A percentile compares a stretch with the other conserved stretches of the same genome.
Conservation (phyloP, 2,888 invertebrate genomes). For the Pachydiplax longipennis region DNA sequence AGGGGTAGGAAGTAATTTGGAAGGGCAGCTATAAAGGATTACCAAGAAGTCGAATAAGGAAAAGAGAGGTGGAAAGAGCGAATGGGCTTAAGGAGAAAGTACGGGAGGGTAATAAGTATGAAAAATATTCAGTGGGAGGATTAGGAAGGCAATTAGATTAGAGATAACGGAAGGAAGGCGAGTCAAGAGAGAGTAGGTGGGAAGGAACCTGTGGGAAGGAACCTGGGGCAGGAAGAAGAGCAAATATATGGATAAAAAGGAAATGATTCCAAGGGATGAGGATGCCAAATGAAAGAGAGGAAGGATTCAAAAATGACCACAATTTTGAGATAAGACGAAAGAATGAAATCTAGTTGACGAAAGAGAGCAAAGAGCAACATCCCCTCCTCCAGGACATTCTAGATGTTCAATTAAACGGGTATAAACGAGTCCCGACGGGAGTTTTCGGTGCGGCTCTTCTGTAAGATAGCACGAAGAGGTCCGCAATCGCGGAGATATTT, state of each 20-base stretch:
- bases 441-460: background rate
- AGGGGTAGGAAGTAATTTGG: background rate
- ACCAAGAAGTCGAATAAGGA: background rate
- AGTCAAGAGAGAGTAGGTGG: background rate
- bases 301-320: background rate
- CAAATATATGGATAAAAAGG: background rate
- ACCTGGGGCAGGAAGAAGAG: background rate
- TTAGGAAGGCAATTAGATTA: constrained; percentile 30
- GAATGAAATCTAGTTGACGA: background rate
- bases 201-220: background rate
- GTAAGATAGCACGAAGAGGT: background rate
- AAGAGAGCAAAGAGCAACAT: background rate
- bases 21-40: background rate
- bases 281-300: background rate
- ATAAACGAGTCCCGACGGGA: background rate
- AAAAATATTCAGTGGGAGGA: constrained; percentile 31
- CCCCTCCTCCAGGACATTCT: background rate
- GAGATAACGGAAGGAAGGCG: background rate
- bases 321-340: background rate
- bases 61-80: background rate
- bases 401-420: background rate
- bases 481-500: background rate
- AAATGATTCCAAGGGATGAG: background rate
- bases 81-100: background rate
- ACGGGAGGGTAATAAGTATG: background rate